phyloP scores from a whole-genome alignment of 2,888 invertebrate genomes.

The Aphidoletes aphidimyza region DNA sequence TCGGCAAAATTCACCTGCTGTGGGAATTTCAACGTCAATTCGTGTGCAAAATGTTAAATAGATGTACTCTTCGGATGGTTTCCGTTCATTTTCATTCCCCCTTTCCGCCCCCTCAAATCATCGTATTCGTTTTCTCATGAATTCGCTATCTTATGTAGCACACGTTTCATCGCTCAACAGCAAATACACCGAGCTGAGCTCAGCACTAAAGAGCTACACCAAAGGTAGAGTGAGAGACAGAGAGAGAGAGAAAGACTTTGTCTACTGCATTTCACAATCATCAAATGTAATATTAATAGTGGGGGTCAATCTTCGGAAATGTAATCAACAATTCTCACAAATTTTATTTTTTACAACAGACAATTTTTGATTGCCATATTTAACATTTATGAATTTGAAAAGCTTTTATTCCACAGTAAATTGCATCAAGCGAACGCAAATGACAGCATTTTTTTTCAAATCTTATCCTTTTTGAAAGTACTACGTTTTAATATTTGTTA shows the following conservation, averaged over 20 bases:
- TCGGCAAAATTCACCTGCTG: conserved; percentile 7
- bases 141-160: background rate
- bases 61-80: background rate
- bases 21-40: conserved; percentile 44
- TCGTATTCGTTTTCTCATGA: background rate
- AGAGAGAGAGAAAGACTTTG: too few relatives aligned
- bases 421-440: too few relatives aligned
- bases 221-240: background rate
- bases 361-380: too few relatives aligned
- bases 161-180: background rate
- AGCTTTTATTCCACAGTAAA: too few relatives aligned
- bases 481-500: too few relatives aligned
- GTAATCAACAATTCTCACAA: background rate
- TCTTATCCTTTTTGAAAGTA: too few relatives aligned
- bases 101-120: too few relatives aligned
- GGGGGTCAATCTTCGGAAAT: background rate
- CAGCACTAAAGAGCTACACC: conserved; percentile 4
- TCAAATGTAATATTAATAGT: conserved; percentile 17
- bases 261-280: conserved; percentile 5
- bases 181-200: background rate
- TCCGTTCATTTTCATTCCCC: conserved; percentile 10
- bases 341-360: too few relatives aligned
- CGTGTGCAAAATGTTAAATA: conserved; percentile 43
- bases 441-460: too few relatives aligned
- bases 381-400: too few relatives aligned